A percentile compares a stretch with the other conserved stretches of the same genome.
Evolutionary conservation across 2,888 invertebrate species (phyloP).

Genomic region (Cryptophagus acutangulus): DNA sequence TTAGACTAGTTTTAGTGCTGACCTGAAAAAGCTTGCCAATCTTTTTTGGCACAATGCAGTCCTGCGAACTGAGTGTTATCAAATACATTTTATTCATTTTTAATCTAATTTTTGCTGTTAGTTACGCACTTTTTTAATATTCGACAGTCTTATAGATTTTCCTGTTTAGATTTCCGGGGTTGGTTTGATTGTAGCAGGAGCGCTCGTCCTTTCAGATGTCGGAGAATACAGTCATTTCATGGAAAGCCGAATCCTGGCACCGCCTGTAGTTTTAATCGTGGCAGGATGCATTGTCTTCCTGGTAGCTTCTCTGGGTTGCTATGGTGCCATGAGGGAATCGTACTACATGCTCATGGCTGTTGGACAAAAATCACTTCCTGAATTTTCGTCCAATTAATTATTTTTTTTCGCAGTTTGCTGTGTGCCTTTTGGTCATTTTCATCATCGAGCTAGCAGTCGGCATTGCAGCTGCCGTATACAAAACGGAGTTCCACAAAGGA

Average conservation of each 20-base stretch:
- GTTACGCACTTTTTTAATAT: slow-evolving; percentile 36
- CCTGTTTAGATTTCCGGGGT: slow-evolving; percentile 52
- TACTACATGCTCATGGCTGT: slow-evolving; percentile 82
- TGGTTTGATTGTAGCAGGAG: slow-evolving; percentile 68
- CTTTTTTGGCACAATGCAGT: slow-evolving; percentile 36
- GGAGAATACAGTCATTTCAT: slow-evolving; percentile 73
- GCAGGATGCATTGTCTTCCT: slow-evolving; percentile 81
- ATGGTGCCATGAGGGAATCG: slow-evolving; percentile 86
- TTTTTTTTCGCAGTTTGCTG: slow-evolving; percentile 66
- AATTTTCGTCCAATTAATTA: too few relatives aligned
- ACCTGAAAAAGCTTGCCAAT: too few relatives aligned
- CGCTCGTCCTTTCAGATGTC: slow-evolving; percentile 66
- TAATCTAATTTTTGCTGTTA: slow-evolving; percentile 72
- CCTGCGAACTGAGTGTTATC: slow-evolving; percentile 61
- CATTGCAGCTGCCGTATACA: slow-evolving; percentile 77
- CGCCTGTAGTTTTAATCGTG: slow-evolving; percentile 78
- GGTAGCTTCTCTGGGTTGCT: slow-evolving; percentile 86
- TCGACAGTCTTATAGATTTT: not conserved
- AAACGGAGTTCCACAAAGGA: slow-evolving; percentile 64
- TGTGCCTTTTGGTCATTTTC: slow-evolving; percentile 72
- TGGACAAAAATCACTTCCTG: too few relatives aligned
- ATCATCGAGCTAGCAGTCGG: slow-evolving; percentile 81
- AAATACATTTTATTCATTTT: slow-evolving; percentile 71
- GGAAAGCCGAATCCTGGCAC: slow-evolving; percentile 71
- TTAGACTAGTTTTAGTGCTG: not conserved